Base-by-base conservation (phyloP, 2,113 vertebrate genomes). In the Verasper variegatus region DNA sequence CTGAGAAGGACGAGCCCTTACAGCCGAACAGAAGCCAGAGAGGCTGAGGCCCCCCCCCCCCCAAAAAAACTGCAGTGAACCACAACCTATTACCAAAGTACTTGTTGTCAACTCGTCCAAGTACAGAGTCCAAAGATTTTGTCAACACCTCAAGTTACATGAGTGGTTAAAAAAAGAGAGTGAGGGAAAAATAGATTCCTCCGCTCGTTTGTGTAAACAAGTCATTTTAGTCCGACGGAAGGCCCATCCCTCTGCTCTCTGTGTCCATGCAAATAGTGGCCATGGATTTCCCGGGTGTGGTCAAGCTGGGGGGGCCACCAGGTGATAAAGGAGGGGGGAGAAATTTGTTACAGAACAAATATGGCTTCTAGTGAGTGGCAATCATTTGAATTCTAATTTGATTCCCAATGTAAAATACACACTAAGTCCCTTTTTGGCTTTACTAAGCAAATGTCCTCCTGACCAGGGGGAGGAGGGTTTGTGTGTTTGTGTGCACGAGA, bases 341-440 rank as follows among this genome's bases (percentile, higher is more conserved):
- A 85, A 91, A 92, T 91, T 92, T 93, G 94, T 86, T 93, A 94
- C 94, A 94, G 91, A 88, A 87, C 84, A 90, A 93, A 93, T 89
- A 88, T 75, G 80, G 89, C 83, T 66, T 76, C 84, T 64, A 87
- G 83, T 80, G 88, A 91, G 91, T 91, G 83, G 62, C 70, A 80
- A 20, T 85, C 69, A 92, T 94, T 94, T 94, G 94, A 94, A 94
- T 94, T 60, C 92, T 93, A 45, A 93, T 95, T 95, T 95, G 93
- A 88, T 88, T 94, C 61, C 82, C 86, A 90, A 93, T 94, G 94
- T 93, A 94, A 94, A 94, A 66, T 89, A 92, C 86, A 91, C 90
- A 86, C 86, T 57, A 88, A 88, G 85, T 94, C 93, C 86, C 89
- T 78, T 92, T 93, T 92, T 91, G 92, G 90, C 91, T 90, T 91